These are phyloP conservation scores for Gymnocephalus cernua DNA, from an alignment of 2,113 vertebrate species.

Conservation along the genomic window DNA sequence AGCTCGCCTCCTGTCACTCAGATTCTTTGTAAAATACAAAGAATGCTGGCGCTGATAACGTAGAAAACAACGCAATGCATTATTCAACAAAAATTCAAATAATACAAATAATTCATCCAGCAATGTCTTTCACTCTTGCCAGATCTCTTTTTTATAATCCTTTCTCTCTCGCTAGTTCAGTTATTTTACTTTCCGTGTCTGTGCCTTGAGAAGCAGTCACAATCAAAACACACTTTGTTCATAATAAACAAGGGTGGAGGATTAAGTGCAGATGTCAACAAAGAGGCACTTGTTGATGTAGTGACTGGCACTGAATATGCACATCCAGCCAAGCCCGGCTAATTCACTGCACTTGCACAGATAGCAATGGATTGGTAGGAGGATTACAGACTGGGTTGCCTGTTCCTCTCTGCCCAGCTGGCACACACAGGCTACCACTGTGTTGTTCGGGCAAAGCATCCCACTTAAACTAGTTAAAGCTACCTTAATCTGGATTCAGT, in stretches of 20 bases:
- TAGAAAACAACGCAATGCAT: conserved; percentile 47
- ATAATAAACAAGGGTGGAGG: conserved; percentile 45
- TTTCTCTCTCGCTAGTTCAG: conserved; percentile 1
- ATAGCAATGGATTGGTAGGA: conserved; percentile 43
- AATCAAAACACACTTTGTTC: conserved; percentile 66
- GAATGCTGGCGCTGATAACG: conserved; percentile 36
- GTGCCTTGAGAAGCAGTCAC: conserved; percentile 30
- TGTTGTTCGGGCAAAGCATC: conserved; percentile 23
- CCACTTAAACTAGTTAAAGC: neutral
- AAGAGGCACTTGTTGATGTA: conserved; percentile 61
- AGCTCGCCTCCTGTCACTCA: conserved; percentile 22
- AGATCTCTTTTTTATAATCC: conserved; percentile 25
- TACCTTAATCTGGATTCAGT: conserved; percentile 12
- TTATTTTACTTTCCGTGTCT: conserved; percentile 22
- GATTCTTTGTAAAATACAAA: conserved; percentile 46
- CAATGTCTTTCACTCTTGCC: conserved; percentile 16
- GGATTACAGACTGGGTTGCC: conserved; percentile 41
- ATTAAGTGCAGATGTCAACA: conserved; percentile 72
- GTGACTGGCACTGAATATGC: conserved; percentile 32
- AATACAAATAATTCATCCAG: conserved; percentile 63
- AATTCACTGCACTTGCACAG: conserved; percentile 27
- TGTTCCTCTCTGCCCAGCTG: conserved; percentile 59
- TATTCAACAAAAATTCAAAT: conserved; percentile 62
- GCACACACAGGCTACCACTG: conserved; percentile 50
- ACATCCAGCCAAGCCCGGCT: conserved; percentile 28